Evolutionary conservation across 2,797 vertebrate species (phyloP).

Genomic region (Siniperca scherzeri): DNA sequence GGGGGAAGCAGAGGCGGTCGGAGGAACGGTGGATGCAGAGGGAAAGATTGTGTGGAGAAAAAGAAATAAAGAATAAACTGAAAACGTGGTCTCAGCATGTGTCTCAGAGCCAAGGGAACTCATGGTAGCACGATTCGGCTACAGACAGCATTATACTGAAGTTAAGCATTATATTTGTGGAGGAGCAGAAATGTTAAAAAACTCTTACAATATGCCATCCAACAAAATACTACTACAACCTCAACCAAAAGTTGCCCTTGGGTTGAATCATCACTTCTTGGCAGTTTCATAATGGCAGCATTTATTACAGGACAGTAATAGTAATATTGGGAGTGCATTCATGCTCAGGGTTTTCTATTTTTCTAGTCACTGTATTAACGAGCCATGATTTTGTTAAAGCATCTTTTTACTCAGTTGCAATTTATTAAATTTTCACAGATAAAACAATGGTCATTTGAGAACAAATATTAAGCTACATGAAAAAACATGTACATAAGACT

Average conservation of each 20-base stretch:
- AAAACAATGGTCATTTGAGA: slow-evolving; percentile 79
- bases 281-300: background rate
- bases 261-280: background rate
- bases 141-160: background rate
- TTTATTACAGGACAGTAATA: background rate
- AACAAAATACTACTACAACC: background rate
- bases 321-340: background rate
- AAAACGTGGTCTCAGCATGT: no score
- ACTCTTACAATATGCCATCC: background rate
- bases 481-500: slow-evolving; percentile 69
- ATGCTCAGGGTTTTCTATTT: background rate
- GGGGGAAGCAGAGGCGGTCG: no score
- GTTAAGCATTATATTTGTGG: background rate
- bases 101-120: no score
- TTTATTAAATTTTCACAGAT: slow-evolving; percentile 83
- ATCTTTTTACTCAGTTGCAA: slow-evolving; percentile 51
- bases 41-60: no score
- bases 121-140: no score
- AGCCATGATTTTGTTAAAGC: background rate
- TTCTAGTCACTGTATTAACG: background rate
- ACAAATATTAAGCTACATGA: slow-evolving; percentile 75
- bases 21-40: no score
- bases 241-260: background rate
- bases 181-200: background rate
- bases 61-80: no score